Percentiles rank a stretch among this genome's conserved stretches.
Evolutionary conservation across 2,797 vertebrate species (phyloP).

Genomic region (Botia almorhae): DNA sequence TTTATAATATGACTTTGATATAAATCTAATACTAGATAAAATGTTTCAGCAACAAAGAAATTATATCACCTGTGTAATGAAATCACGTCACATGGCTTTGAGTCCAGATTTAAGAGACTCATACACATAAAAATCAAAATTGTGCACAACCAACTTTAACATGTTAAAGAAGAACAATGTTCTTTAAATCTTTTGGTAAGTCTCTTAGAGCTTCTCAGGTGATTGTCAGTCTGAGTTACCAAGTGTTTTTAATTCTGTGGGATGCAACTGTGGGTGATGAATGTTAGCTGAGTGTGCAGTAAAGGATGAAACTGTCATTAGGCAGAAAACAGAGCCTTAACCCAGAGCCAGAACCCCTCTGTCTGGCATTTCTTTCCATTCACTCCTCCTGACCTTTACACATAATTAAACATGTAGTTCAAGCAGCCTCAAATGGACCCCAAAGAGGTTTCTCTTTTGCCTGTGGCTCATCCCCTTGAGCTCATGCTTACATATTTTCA

Average conservation of each 20-base stretch:
- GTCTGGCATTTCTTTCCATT: slow-evolving; percentile 62
- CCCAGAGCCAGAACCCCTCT: slow-evolving; percentile 56
- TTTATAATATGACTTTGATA: too few species aligned
- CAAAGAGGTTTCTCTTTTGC: slow-evolving; percentile 60
- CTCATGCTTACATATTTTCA: slow-evolving; percentile 56
- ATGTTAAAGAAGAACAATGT: too few species aligned
- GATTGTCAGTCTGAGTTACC: slow-evolving; percentile 47
- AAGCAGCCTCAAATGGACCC: slow-evolving; percentile 74
- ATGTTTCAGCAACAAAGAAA: too few species aligned
- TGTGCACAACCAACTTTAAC: too few species aligned
- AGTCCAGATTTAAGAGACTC: too few species aligned
- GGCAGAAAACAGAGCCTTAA: slow-evolving; percentile 63
- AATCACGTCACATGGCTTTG: too few species aligned
- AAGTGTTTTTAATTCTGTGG: slow-evolving; percentile 54
- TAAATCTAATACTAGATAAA: too few species aligned
- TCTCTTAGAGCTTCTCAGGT: slow-evolving; percentile 17
- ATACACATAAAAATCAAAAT: too few species aligned
- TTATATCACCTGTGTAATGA: too few species aligned
- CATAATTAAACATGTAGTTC: slow-evolving; percentile 76
- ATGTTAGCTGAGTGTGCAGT: slow-evolving; percentile 53
- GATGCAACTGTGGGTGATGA: slow-evolving; percentile 53
- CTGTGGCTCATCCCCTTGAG: slow-evolving; percentile 58
- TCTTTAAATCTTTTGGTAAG: background rate
- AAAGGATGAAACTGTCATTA: slow-evolving; percentile 63
- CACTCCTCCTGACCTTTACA: slow-evolving; percentile 71